A percentile compares a stretch with the other conserved stretches of the same genome.
phyloP scores from a whole-genome alignment of 2,113 vertebrate genomes.

The Hippoglossus stenolepis region DNA sequence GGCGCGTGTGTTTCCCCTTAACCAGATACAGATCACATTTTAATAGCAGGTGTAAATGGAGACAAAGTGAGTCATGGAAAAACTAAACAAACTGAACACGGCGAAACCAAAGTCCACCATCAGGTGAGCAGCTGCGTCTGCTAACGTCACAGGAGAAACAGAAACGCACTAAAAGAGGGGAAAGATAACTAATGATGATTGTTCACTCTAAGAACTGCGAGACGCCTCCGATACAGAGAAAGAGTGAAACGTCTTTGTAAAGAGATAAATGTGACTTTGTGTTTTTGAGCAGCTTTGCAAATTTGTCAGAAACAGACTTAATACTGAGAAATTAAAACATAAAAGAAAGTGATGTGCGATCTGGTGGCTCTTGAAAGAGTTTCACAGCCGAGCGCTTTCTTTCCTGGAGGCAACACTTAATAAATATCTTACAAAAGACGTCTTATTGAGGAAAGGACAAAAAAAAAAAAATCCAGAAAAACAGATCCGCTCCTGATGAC shows the following conservation, averaged over 20 bases:
- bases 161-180: too few species aligned
- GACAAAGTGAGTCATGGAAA: conserved; percentile 66
- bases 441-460: neutral
- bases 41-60: conserved; percentile 67
- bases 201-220: neutral
- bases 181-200: neutral
- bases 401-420: conserved; percentile 3
- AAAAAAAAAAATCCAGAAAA: conserved; percentile 37
- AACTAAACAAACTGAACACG: conserved; percentile 7
- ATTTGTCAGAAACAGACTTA: too few species aligned
- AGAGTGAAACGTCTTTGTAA: too few species aligned
- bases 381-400: neutral
- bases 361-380: too few species aligned
- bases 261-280: too few species aligned
- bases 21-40: conserved; percentile 38
- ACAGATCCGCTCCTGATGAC: conserved; percentile 44
- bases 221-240: neutral
- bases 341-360: neutral
- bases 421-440: conserved; percentile 16
- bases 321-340: neutral
- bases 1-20: conserved; percentile 19
- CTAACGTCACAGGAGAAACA: neutral
- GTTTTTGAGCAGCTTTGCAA: too few species aligned
- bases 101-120: conserved; percentile 47
- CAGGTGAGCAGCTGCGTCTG: conserved; percentile 20